Base-by-base conservation (phyloP, 2,797 vertebrate species). In the Oreochromis mossambicus region DNA sequence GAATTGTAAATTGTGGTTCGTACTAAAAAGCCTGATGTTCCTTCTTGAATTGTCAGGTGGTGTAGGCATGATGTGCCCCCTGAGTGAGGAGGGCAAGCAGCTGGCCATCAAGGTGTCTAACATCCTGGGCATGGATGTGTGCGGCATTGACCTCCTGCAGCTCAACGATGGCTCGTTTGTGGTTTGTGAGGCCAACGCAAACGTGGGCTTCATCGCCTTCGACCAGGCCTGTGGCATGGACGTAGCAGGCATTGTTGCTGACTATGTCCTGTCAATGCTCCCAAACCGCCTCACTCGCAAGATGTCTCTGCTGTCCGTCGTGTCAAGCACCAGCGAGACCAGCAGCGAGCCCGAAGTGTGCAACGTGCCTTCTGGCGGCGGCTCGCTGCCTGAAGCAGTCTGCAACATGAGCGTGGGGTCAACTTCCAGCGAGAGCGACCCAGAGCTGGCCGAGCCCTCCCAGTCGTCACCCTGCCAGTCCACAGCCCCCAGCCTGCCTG, bases 91-190 rank as follows among this genome's bases (percentile, higher is more conserved):
- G 92, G 98, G 97, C 82, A 98, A 97, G 94, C 97, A 98, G 95
- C 94, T 98, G 90, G 98, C 98, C 52, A 96, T 97, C 68, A 97
- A 98, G 92, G 98, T 98, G 87, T 98, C 97, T 70, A 97, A 97
- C 93, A 98, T 98, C 94, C 96, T 98, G 26, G 97, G 97, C 90
- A 98, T 98, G 97, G 98, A 98, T 83, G 97, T 98, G 91, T 98
- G 98, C 2, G 98, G 97, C 90, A 97, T 98, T 5, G 98, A 98
- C 90, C 97, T 98, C 78, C 97, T 98, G 89, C 96, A 98, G 93
- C 95, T 97, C 85, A 97, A 97, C 1, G 95, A 98, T 7, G 97
- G 97, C 92, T 98, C 97, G 1, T 98, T 98, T 32, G 93, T 97
- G 91, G 97, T 98, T 89, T 98, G 98, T 48, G 98, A 98, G 91